A percentile compares a stretch with the other conserved stretches of the same genome.
Evolutionary conservation across 2,113 vertebrate species (phyloP).

Genomic region (Rhabdomys dilectus): DNA sequence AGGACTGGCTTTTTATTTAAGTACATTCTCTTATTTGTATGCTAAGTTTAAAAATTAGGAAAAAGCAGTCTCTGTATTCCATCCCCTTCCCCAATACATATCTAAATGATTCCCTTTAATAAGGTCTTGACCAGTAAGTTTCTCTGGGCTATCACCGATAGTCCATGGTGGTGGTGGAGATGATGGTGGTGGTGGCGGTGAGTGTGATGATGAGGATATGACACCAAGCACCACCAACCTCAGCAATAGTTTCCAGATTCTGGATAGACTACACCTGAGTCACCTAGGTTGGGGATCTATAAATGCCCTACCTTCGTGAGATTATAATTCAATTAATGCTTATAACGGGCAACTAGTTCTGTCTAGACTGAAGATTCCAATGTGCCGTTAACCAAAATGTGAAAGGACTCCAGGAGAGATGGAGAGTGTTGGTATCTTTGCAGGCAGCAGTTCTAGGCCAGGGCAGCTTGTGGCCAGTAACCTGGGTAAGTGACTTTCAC

Average conservation of each 20-base stretch:
- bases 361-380: not conserved
- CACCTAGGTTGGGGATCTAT: not conserved
- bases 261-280: not conserved
- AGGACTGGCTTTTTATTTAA: not conserved
- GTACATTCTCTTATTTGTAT: not conserved
- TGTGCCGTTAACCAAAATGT: not conserved
- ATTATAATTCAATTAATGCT: conserved; percentile 12
- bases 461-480: not conserved
- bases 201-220: not conserved
- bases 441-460: not conserved
- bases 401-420: not conserved
- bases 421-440: not conserved
- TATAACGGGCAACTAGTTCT: not conserved
- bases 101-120: not conserved
- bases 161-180: not conserved
- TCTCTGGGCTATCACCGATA: not conserved
- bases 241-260: not conserved
- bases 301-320: not conserved
- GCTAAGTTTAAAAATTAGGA: not conserved
- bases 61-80: not conserved
- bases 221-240: too few relatives aligned
- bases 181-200: not conserved
- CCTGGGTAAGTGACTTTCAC: not conserved
- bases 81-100: not conserved
- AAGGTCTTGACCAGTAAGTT: not conserved